A percentile compares a stretch with the other conserved stretches of the same genome.
Evolutionary conservation across 2,797 vertebrate genomes (phyloP).

Genomic region (Anas acuta): DNA sequence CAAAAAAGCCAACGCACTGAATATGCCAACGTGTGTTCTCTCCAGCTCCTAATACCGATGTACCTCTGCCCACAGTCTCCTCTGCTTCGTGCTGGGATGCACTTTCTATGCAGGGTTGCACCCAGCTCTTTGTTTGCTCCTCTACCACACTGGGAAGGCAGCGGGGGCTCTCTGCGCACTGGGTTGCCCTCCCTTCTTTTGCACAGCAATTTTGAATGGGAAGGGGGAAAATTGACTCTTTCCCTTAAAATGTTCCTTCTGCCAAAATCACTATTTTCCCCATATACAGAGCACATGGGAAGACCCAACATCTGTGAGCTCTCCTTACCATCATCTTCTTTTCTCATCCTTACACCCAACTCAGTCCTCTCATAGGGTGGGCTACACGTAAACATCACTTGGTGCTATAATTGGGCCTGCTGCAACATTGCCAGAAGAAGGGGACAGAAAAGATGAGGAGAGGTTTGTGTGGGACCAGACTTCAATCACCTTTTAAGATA

Average conservation of each 20-base stretch:
- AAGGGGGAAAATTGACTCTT: not conserved
- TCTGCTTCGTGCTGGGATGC: not conserved
- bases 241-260: not conserved
- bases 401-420: not conserved
- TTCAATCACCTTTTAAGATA: not conserved
- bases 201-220: not conserved
- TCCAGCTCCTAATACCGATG: slow-evolving; percentile 3
- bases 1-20: slow-evolving; percentile 22
- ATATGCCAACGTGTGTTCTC: slow-evolving; percentile 22
- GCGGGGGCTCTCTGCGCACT: not conserved
- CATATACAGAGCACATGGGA: not conserved
- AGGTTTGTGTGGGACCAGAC: not conserved
- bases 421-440: not conserved
- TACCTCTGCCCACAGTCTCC: slow-evolving; percentile 16
- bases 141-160: not conserved
- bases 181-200: not conserved
- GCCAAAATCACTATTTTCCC: not conserved
- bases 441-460: not conserved
- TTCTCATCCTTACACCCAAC: not conserved
- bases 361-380: not conserved
- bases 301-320: not conserved
- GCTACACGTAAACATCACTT: not conserved
- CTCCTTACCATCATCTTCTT: not conserved
- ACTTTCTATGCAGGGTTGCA: not conserved
- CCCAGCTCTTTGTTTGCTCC: not conserved